Base-by-base conservation (phyloP, 2,888 invertebrate genomes). In the Lucinisca nassula region DNA sequence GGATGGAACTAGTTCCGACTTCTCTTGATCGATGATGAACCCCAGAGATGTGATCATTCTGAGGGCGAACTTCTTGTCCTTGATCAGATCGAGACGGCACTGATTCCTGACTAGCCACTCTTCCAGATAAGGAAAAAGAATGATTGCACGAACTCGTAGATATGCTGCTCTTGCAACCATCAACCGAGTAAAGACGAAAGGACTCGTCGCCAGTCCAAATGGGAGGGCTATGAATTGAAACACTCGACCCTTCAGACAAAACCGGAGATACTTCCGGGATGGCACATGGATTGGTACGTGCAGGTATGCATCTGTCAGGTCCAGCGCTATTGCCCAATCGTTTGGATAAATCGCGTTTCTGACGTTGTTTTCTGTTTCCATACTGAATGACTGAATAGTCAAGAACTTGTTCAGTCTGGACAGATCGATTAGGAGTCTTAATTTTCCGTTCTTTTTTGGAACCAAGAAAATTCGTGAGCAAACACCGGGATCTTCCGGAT, bases 1-100 rank as follows among this genome's bases (percentile, higher is more conserved):
- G 30, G 84, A 84, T 10, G 84, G 70, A 30, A 30, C 38, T 14
- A 84, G 17, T 0, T 84, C 80, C 8, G 85, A 85, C 38, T 85
- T 77, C 67, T 85, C 80, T 27, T 40, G 32, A 17, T 58, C 61
- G 24, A 72, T 38, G 4, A 70, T 24, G 17, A 79, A 75, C 6
- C 80, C 85, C 0, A 77, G 73, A 3, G 37, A 32, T 1, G 30
- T 24, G 4, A 49, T 38, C 38, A 49, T 21, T 24, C 49, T 8
- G 17, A 30, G 21, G 4, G 24, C 24, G 21, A 40, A 49, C 12
- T 12, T 8, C 27, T 12, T 35, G 40, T 75, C 51, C 17, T 32
- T 40, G 75, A 75, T 12, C n/a, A 75, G 27, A 21, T 17, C 1
- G 6, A 30, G n/a, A 30, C 27, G 45, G 21, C 14, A 10, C 75